Evolutionary conservation across 92 coral and sea anemone genomes (phyloP).

Genomic region (Umimayanthus kanabou): DNA sequence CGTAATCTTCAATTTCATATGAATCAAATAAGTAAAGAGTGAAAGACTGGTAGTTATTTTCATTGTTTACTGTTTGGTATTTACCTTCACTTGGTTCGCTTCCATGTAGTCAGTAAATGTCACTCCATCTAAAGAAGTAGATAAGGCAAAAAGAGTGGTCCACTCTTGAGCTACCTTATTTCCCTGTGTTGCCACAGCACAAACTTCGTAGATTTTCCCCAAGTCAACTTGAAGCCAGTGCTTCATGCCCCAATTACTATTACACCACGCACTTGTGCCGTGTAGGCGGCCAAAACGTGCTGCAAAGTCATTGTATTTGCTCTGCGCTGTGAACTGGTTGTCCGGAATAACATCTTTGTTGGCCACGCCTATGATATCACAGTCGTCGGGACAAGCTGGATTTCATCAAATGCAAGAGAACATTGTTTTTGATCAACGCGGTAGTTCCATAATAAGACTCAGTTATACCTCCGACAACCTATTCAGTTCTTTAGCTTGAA

Average conservation of each 20-base stretch:
- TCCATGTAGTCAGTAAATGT: background rate
- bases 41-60: no score
- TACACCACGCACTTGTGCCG: background rate
- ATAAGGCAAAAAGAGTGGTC: background rate
- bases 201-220: background rate
- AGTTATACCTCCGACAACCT: no score
- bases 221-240: background rate
- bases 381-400: background rate
- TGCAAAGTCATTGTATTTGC: background rate
- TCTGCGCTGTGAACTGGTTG: background rate
- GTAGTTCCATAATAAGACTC: no score
- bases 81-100: no score
- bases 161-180: background rate
- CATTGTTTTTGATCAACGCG: no score
- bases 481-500: no score
- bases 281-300: background rate
- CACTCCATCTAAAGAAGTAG: background rate
- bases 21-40: no score
- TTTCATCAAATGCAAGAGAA: no score
- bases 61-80: no score
- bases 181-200: background rate
- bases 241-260: no score
- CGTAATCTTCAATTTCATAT: no score
- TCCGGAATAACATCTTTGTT: background rate
- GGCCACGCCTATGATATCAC: background rate